Evolutionary conservation across 64 coral and sea anemone genomes (phyloP), one percentile per base, ranked within the genome.

Genomic region (Hydrozoanthus tunicans): DNA sequence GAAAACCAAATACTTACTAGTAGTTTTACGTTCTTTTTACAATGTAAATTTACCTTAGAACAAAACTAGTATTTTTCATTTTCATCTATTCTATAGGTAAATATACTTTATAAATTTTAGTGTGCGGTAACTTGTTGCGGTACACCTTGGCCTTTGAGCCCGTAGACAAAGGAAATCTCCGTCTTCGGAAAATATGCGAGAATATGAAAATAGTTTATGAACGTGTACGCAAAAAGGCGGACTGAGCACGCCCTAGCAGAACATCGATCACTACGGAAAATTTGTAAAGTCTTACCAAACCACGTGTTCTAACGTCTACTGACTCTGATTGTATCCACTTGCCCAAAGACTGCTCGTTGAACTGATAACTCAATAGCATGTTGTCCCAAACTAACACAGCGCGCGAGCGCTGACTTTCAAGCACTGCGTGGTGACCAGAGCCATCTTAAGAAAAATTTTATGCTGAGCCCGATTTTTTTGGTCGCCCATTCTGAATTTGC

Each of bases 201-300:
- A 77, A 77, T 77, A 77, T 52, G 3, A 77, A 77, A 77, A 77
- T 77, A 77, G 73, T 13, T 77, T 77, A 77, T 77, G 73, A 77
- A 77, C 73, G 53, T 77, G 73, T 77, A 20, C 73, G 73, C 4
- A 77, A 77, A 77, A 53, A 77, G 73, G 73, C 73, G 3, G 23
- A 77, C 15, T 53, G 6, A 77, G 73, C 51, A 77, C 51, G 73
- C 73, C 51, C 51, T 77, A 2, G 73, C 73, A 77, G 6, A 77
- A 53, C 73, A 77, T 3, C 3, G 7, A 77, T 77, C 32, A 43
- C 8, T 9, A 25, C 51, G 53, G 73, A 77, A 77, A 77, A 52
- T 77, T 13, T 77, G 73, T 77, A 3, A 52, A 77, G 73, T 52
- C 51, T 77, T 77, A 77, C 51, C 73, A 53, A 77, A 77, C 73